Percentiles rank a stretch among this genome's conserved stretches.
These are phyloP conservation scores for Microdon myrmicae DNA, from an alignment of 2,888 invertebrate genomes.

Conservation along the genomic window DNA sequence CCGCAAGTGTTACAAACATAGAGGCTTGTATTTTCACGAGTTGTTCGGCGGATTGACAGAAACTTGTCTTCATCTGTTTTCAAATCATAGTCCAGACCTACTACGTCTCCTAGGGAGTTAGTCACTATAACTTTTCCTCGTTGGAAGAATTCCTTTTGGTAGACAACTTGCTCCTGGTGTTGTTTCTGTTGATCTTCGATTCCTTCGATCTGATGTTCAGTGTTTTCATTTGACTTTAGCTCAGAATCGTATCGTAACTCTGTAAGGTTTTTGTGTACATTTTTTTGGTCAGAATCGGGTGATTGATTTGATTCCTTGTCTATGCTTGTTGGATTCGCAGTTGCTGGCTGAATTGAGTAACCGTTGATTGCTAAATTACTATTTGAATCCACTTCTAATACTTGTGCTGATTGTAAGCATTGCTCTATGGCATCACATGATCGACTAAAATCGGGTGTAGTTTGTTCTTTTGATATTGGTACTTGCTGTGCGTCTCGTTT, in stretches of 20 bases:
- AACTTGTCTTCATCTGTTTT: conserved; percentile 43
- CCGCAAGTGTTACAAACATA: conserved; percentile 78
- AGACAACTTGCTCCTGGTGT: conserved; percentile 17
- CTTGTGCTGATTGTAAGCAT: conserved; percentile 36
- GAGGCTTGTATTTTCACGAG: conserved; percentile 4
- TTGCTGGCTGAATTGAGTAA: conserved; percentile 15
- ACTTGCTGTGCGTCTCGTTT: conserved; percentile 5
- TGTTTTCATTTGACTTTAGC: conserved; percentile 12
- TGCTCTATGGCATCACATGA: conserved; percentile 42
- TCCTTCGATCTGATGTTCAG: conserved; percentile 28
- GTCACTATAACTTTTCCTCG: conserved; percentile 34
- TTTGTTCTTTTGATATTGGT: background rate
- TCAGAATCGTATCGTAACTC: too few species aligned
- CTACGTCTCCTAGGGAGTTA: conserved; percentile 51
- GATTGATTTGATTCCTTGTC: conserved; percentile 10
- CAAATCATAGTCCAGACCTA: conserved; percentile 36
- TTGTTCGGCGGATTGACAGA: conserved; percentile 22
- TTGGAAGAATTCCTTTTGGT: conserved; percentile 13
- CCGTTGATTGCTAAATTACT: conserved; percentile 18
- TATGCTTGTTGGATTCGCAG: background rate
- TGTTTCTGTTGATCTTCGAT: conserved; percentile 36
- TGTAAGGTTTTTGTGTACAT: too few species aligned
- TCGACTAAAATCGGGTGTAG: too few species aligned
- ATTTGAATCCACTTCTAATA: conserved; percentile 7
- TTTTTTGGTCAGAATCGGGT: conserved; percentile 25